phyloP scores from a whole-genome alignment of 2,797 vertebrate genomes.

The Hipposideros larvatus region DNA sequence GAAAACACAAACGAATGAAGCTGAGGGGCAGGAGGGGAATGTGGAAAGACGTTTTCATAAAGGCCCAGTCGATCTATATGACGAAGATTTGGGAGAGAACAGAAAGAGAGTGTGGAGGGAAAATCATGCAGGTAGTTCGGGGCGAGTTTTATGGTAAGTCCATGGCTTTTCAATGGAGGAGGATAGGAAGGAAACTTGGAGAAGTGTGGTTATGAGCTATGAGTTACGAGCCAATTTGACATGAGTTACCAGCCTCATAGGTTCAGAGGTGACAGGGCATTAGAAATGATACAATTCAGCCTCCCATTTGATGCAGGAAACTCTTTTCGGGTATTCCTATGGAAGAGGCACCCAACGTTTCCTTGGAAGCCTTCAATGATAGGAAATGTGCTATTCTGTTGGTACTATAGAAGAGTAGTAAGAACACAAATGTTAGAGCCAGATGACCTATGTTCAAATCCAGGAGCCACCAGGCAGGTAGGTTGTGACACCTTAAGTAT shows the following conservation, averaged over 20 bases:
- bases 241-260: neutral
- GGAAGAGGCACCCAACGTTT: neutral
- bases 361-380: neutral
- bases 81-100: neutral
- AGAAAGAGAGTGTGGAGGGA: neutral
- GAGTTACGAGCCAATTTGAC: neutral
- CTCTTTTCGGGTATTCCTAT: no score
- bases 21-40: neutral
- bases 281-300: neutral
- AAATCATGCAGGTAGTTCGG: no score
- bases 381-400: neutral
- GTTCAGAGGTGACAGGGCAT: neutral
- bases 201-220: neutral
- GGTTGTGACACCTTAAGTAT: neutral
- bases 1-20: neutral
- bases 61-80: neutral
- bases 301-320: neutral
- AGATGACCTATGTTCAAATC: neutral
- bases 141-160: neutral
- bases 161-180: neutral
- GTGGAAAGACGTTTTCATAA: neutral
- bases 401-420: neutral
- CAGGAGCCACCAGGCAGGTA: no score
- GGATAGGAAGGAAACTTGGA: neutral
- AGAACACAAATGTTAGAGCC: neutral